Evolutionary conservation across 2,113 vertebrate genomes (phyloP).

Genomic region (Callipepla squamata): DNA sequence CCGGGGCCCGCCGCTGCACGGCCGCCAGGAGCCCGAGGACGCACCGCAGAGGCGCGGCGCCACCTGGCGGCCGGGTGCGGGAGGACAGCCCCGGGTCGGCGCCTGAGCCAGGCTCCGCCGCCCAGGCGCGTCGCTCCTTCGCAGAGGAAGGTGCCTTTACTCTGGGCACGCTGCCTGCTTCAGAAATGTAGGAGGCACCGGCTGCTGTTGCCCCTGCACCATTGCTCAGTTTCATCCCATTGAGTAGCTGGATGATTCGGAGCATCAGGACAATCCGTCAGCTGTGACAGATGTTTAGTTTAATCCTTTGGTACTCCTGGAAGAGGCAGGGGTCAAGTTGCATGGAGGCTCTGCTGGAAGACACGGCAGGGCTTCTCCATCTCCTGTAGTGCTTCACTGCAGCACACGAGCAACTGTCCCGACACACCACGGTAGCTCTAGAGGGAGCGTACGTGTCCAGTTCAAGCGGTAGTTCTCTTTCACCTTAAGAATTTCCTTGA

Average conservation of each 20-base stretch:
- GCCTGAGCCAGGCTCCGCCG: background rate
- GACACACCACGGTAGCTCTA: background rate
- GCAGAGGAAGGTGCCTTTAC: background rate
- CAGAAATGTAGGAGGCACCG: no score
- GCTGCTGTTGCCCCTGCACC: fast-evolving
- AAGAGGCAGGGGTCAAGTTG: background rate
- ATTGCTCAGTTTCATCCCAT: background rate
- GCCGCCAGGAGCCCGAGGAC: background rate
- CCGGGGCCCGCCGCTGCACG: no score
- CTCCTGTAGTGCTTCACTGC: no score
- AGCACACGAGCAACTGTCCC: background rate
- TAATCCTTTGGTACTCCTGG: background rate
- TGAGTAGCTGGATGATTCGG: background rate
- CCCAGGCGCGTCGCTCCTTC: background rate
- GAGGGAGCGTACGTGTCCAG: fast-evolving
- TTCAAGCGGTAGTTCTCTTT: background rate
- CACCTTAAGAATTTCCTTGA: background rate
- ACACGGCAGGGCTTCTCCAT: background rate
- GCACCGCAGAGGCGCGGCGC: background rate
- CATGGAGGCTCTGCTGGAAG: background rate
- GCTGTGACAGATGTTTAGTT: background rate
- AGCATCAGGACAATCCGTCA: fast-evolving
- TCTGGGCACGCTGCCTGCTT: fast-evolving
- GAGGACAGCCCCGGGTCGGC: background rate
- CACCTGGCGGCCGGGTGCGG: background rate